Conservation (phyloP, 2,113 vertebrate genomes). For the Stomatorhinus ivindoensis region DNA sequence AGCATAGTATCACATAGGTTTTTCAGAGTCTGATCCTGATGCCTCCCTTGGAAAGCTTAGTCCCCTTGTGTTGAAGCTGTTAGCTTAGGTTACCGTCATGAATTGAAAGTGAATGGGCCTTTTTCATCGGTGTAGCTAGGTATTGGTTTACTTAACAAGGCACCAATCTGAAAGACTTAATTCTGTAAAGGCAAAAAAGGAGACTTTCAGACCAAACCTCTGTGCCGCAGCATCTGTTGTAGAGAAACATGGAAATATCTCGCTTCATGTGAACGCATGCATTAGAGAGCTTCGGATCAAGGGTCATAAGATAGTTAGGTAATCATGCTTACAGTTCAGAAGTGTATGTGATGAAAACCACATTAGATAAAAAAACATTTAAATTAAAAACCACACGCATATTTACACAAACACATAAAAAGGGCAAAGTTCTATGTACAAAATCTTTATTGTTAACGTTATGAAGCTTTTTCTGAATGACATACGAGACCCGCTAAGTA, state of each 20-base stretch:
- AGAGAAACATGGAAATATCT: background rate
- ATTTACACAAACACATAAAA: conserved; percentile 30
- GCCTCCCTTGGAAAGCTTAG: background rate
- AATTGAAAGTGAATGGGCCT: background rate
- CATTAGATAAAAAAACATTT: background rate
- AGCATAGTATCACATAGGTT: background rate
- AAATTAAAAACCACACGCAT: background rate
- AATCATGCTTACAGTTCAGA: background rate
- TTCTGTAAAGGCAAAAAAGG: background rate
- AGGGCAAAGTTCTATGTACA: conserved; percentile 54
- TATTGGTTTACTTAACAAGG: background rate
- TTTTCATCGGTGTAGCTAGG: background rate
- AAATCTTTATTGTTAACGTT: conserved; percentile 55
- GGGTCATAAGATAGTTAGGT: background rate
- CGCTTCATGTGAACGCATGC: background rate
- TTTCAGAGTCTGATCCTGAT: background rate
- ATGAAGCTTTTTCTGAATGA: conserved; percentile 52
- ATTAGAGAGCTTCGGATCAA: background rate
- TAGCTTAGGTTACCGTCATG: background rate
- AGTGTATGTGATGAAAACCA: background rate
- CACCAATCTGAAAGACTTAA: background rate
- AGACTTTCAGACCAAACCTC: background rate
- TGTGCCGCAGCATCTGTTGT: background rate
- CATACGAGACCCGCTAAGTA: conserved; percentile 57
- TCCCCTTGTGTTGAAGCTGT: background rate